Evolutionary conservation across 2,888 invertebrate species (phyloP).

Genomic region (Lithophane semibrunnea): DNA sequence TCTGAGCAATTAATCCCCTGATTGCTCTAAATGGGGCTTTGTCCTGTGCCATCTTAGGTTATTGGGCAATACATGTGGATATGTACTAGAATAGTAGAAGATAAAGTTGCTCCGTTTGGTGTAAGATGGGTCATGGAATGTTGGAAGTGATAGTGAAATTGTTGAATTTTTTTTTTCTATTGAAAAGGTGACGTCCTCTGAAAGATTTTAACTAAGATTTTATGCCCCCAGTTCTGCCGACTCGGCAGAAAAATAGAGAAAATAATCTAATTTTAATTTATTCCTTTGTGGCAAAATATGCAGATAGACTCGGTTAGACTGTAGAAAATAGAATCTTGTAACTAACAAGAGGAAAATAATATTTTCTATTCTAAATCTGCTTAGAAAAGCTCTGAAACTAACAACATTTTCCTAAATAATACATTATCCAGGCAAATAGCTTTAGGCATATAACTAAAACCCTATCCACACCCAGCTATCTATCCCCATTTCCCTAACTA

Average conservation of each 20-base stretch:
- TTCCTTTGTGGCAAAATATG: neutral
- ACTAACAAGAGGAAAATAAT: neutral
- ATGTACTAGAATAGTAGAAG: neutral
- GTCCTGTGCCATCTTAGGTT: constrained; percentile 56
- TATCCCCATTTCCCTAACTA: constrained; percentile 57
- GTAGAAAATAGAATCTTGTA: neutral
- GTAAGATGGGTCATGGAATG: constrained; percentile 6
- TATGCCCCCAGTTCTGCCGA: neutral
- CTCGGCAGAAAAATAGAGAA: neutral
- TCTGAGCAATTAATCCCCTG: constrained; percentile 73
- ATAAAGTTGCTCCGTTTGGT: constrained; percentile 23
- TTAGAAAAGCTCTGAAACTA: neutral
- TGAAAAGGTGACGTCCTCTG: too few relatives aligned
- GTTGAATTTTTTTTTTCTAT: neutral
- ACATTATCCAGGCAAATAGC: neutral
- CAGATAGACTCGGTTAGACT: neutral
- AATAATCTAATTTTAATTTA: neutral
- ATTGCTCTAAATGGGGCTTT: constrained; percentile 72
- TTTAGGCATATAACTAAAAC: neutral
- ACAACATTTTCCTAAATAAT: neutral
- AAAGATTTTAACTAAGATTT: neutral
- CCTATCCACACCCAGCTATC: constrained; percentile 32
- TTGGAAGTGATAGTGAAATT: neutral
- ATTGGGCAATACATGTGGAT: constrained; percentile 44
- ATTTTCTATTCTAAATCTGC: neutral